These are phyloP conservation scores for Coryphaenoides rupestris DNA, from an alignment of 2,113 vertebrate species.

Conservation along the genomic window DNA sequence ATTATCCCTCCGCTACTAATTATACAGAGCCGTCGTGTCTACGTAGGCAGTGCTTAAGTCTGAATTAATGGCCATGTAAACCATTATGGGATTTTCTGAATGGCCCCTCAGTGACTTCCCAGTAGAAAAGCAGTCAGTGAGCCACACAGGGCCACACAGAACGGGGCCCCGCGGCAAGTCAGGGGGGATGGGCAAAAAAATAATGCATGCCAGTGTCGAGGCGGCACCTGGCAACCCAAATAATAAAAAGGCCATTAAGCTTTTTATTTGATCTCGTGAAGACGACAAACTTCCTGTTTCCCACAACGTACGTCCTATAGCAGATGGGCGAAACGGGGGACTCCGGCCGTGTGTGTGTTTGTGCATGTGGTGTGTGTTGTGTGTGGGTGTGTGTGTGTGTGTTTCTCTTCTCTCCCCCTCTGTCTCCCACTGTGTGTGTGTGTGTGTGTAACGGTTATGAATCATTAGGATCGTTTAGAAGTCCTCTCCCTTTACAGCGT, in stretches of 20 bases:
- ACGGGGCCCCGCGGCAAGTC: constrained; percentile 11
- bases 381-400: too few relatives aligned
- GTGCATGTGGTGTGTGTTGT: too few relatives aligned
- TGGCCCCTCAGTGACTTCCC: constrained; percentile 41
- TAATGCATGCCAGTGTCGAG: constrained; percentile 43
- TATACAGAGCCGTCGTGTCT: constrained; percentile 47
- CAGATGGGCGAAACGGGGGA: constrained; percentile 16
- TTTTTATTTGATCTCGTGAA: constrained; percentile 56
- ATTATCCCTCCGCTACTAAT: constrained; percentile 44
- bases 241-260: constrained; percentile 52
- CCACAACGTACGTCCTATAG: constrained; percentile 8
- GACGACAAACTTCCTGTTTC: constrained; percentile 50
- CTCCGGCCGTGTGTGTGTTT: background rate
- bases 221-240: constrained; percentile 56
- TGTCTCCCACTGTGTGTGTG: constrained; percentile 15
- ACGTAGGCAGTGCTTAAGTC: constrained; percentile 47
- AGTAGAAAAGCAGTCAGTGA: constrained; percentile 34
- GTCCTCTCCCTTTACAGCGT: constrained; percentile 52
- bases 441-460: constrained; percentile 30
- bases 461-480: constrained; percentile 49
- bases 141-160: constrained; percentile 18
- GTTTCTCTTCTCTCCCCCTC: background rate
- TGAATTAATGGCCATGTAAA: constrained; percentile 61
- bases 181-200: constrained; percentile 11
- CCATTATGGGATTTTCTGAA: constrained; percentile 45